A percentile compares a stretch with the other conserved stretches of the same genome.
Conservation (phyloP, 2,113 vertebrate genomes). For the Pampusana beccarii region DNA sequence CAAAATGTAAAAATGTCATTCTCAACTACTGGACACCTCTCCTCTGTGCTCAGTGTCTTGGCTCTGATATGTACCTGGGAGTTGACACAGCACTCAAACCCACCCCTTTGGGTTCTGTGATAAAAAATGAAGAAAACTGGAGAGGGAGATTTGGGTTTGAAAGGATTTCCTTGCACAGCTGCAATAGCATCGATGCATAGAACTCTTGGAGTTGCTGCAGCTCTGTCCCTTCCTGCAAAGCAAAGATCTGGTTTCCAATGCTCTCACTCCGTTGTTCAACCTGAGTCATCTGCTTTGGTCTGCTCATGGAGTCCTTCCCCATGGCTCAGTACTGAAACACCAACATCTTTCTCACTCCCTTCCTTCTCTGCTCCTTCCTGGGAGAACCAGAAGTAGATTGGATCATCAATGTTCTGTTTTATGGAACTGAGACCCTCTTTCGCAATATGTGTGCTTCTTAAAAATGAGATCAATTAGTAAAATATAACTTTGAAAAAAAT, state of each 20-base stretch:
- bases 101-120: background rate
- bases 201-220: background rate
- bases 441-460: background rate
- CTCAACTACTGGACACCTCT: background rate
- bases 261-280: background rate
- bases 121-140: background rate
- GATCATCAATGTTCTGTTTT: background rate
- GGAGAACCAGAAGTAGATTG: background rate
- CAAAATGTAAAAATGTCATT: background rate
- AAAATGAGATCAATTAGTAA: background rate
- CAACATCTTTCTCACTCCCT: background rate
- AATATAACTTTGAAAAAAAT: background rate
- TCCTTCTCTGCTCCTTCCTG: background rate
- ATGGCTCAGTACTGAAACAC: background rate
- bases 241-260: background rate
- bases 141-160: background rate
- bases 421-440: background rate
- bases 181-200: too few relatives aligned
- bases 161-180: background rate
- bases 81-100: accelerated
- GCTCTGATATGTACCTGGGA: background rate
- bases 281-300: background rate
- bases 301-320: background rate
- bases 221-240: background rate
- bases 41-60: background rate